Base-by-base conservation (phyloP, 2,113 vertebrate genomes). In the Fulmarus glacialis region DNA sequence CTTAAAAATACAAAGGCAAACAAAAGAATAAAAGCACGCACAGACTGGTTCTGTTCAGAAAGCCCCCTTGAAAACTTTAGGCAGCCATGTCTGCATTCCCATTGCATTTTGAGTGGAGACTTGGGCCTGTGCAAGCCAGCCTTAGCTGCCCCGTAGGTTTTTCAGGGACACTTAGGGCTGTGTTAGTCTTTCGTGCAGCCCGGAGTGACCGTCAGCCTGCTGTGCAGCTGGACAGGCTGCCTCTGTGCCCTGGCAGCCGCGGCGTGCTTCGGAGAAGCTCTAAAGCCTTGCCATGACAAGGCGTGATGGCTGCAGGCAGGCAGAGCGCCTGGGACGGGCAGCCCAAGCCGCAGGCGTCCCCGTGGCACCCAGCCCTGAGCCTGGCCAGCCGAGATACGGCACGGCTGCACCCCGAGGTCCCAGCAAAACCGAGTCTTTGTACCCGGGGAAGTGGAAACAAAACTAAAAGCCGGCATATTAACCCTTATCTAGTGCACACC, bases 291-390 rank as follows among this genome's bases (percentile, higher is more conserved):
- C 29, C 6, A 1, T 45, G 21, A 1, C 12, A 0, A 20, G 79
- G 12, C 0, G 5, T 2, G 45, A 34, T 58, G 60, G 45, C 59
- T 15, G 11, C 12, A 2, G 47, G 50, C 42, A 12, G 26, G 50
- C 40, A 38, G n/a, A 20, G 15, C 3, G 0, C 1, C 1, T 22
- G 38, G 58, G 16, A 14, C 4, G 4, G 45, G 47, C 56, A 53
- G 34, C 32, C 0, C 18, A 23, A 19, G 14, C 23, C 4, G 0
- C 23, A 3, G 32, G 15, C 8, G 1, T 53, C 82, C 87, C 78
- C 7, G 0, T 1, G 24, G 59, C 40, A 73, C 55, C 71, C 71
- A 29, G 55, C 52, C 40, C 66, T 1, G 8, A 27, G 40, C 80
- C 72, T 73, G 68, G 20, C 24, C 50, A 8, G 45, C 29, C 2